Conservation (phyloP, 2,888 invertebrate species). For the Ryuthela nishihirai region DNA sequence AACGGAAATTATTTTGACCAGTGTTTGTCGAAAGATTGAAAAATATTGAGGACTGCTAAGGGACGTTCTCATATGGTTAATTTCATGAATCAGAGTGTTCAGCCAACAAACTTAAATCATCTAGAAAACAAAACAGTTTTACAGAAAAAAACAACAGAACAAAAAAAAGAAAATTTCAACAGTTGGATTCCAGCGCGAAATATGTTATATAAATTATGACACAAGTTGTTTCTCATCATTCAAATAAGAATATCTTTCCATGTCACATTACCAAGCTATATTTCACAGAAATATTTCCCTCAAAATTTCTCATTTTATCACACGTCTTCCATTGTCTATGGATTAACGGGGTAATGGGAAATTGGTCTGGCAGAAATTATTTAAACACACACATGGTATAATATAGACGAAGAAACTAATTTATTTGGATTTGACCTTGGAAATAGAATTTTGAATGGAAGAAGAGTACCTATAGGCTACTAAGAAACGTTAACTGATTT, state of each 20-base stretch:
- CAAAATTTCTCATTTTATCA: conserved; percentile 43
- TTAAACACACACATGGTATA: conserved; percentile 28
- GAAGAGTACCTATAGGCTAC: conserved; percentile 8
- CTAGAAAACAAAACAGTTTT: too few species aligned
- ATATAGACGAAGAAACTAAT: not conserved
- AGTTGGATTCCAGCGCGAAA: too few species aligned
- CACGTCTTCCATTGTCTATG: conserved; percentile 42
- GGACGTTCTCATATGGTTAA: too few species aligned
- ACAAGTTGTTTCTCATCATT: too few species aligned
- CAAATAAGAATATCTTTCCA: conserved; percentile 34
- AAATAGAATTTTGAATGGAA: conserved; percentile 1
- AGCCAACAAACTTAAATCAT: too few species aligned
- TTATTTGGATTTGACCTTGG: not conserved
- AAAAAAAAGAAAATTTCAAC: too few species aligned
- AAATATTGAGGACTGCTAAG: too few species aligned
- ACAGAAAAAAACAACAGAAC: too few species aligned
- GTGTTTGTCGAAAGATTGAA: too few species aligned
- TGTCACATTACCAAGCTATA: conserved; percentile 42
- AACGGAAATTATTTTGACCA: too few species aligned
- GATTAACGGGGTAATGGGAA: conserved; percentile 42
- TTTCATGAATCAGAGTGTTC: too few species aligned
- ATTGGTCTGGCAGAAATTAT: conserved; percentile 42
- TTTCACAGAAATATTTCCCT: conserved; percentile 42
- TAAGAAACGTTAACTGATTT: conserved; percentile 10
- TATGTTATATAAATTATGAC: too few species aligned